Evolutionary conservation across 2,888 invertebrate species (phyloP), one percentile per base, ranked within the genome.

Genomic region (Leptothorax acervorum): DNA sequence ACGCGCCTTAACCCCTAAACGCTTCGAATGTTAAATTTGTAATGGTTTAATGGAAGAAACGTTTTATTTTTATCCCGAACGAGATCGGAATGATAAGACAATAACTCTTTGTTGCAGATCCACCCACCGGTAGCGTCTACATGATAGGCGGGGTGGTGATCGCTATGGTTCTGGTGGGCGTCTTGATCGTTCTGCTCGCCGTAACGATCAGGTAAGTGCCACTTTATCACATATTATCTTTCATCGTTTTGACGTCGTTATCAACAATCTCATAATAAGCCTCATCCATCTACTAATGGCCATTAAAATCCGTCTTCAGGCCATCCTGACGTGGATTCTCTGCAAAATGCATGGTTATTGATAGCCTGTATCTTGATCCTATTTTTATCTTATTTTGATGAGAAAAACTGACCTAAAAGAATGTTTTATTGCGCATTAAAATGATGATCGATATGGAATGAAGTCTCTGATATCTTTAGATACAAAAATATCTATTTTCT

Each of bases 131-230:
- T 95, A 97, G 97, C 95, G 96, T 97, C 95, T 97, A 97, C 96
- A 97, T 97, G 97, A 97, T 97, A 95, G 97, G 97, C 94, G 97
- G 97, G 88, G 97, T 98, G 92, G 96, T 97, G 93, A 97, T 97
- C 95, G 97, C 97, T 90, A 97, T 97, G 97, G 96, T 97, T 92
- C 96, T 97, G 93, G 97, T 98, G 89, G 97, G 97, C 92, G 96
- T 97, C 85, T 97, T 97, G 93, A 98, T 98, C 93, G 96, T 97
- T 90, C 96, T 97, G 92, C 96, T 98, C 95, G 98, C 98, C 89
- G 96, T 97, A 89, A 97, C 97, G 87, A 97, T 98, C 95, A 97
- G 97, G 97, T 97, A 96, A 95, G 94, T 93, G 48, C 6, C 15
- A 60, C 70, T 78, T 60, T 45, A 71, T 82, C 62, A 45, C 42